A percentile compares a stretch with the other conserved stretches of the same genome.
phyloP scores from a whole-genome alignment of 2,113 vertebrate species.

The Nerophis lumbriciformis region DNA sequence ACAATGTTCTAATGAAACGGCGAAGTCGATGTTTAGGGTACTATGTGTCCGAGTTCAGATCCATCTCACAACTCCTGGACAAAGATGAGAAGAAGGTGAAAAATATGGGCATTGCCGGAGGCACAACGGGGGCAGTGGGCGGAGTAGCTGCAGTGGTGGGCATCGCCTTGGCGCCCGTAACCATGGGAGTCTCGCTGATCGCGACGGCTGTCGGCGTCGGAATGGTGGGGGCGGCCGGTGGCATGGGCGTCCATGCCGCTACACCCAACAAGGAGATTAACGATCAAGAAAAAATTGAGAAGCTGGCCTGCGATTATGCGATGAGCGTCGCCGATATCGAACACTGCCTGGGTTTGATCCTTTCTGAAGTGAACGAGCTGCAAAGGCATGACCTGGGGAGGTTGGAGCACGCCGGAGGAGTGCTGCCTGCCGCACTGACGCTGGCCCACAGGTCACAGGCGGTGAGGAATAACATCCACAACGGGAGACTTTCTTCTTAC shows the following conservation, averaged over 20 bases:
- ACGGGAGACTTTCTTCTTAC: background rate
- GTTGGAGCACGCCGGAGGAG: slow-evolving; percentile 34
- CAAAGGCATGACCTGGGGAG: slow-evolving; percentile 32
- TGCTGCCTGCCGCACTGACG: slow-evolving; percentile 17
- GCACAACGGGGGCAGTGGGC: slow-evolving; percentile 58
- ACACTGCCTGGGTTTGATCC: slow-evolving; percentile 48
- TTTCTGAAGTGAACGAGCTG: slow-evolving; percentile 49
- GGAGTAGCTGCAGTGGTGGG: slow-evolving; percentile 57
- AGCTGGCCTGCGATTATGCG: slow-evolving; percentile 44
- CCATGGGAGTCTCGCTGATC: slow-evolving; percentile 58
- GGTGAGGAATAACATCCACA: slow-evolving; percentile 9
- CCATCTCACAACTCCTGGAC: slow-evolving; percentile 39
- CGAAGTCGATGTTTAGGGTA: slow-evolving; percentile 24
- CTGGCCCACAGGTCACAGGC: slow-evolving; percentile 31
- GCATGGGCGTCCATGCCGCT: slow-evolving; percentile 39
- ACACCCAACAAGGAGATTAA: slow-evolving; percentile 42
- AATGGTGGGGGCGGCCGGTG: slow-evolving; percentile 56
- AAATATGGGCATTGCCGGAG: slow-evolving; percentile 50
- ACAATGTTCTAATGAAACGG: slow-evolving; percentile 50
- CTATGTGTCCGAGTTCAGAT: slow-evolving; percentile 44
- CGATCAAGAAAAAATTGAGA: slow-evolving; percentile 35
- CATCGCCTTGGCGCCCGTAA: slow-evolving; percentile 58
- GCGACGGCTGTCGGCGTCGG: slow-evolving; percentile 58
- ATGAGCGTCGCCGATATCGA: slow-evolving; percentile 36
- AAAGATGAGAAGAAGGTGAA: slow-evolving; percentile 54